Evolutionary conservation across 2,888 invertebrate genomes (phyloP).

Genomic region (Apodemia hepburni): DNA sequence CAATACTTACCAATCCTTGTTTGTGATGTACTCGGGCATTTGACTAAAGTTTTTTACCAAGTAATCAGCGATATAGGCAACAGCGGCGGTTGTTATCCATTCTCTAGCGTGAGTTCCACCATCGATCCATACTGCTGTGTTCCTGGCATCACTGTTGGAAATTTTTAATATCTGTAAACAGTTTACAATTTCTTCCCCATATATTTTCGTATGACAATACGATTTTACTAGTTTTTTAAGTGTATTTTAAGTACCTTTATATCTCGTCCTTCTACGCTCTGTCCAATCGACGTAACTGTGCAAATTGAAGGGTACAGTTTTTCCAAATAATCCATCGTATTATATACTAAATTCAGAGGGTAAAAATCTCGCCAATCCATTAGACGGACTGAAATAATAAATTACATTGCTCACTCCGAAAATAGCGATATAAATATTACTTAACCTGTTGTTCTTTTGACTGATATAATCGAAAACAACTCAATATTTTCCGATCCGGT

Average conservation of each 20-base stretch:
- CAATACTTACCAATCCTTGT: slow-evolving; percentile 87
- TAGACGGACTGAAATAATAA: slow-evolving; percentile 41
- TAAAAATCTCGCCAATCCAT: slow-evolving; percentile 91
- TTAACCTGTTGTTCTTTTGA: no score
- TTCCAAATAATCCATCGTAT: slow-evolving; percentile 86
- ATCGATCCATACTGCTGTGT: slow-evolving; percentile 87
- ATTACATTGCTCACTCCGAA: not conserved
- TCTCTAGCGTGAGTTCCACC: slow-evolving; percentile 95
- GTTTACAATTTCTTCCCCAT: slow-evolving; percentile 17
- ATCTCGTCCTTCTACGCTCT: slow-evolving; percentile 85
- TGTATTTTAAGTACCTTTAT: slow-evolving; percentile 80
- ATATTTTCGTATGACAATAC: not conserved
- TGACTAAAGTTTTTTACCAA: slow-evolving; percentile 85
- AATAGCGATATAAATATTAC: no score
- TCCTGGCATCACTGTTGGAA: slow-evolving; percentile 84
- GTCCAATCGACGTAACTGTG: slow-evolving; percentile 86
- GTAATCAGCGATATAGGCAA: slow-evolving; percentile 87
- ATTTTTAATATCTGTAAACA: slow-evolving; percentile 78
- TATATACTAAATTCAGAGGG: slow-evolving; percentile 83
- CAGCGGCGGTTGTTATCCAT: slow-evolving; percentile 91
- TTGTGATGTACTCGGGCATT: slow-evolving; percentile 83
- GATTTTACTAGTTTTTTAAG: not conserved
- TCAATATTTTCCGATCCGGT: no score
- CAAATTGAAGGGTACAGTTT: slow-evolving; percentile 86
- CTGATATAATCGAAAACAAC: no score